phyloP scores from a whole-genome alignment of 2,888 invertebrate genomes.

The Oxystoma pomonae region DNA sequence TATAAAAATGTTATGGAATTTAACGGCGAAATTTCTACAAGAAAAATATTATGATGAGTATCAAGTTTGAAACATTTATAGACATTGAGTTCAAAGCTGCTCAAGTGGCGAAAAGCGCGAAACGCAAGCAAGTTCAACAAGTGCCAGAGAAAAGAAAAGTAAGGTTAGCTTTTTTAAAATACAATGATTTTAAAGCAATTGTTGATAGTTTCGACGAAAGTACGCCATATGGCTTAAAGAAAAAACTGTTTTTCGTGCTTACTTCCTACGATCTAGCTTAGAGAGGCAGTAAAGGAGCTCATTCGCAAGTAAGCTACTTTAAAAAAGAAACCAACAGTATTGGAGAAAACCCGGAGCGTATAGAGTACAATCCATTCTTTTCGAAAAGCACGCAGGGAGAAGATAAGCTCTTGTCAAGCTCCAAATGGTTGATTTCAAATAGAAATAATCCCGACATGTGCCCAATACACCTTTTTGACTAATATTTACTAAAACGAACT shows the following conservation, averaged over 20 bases:
- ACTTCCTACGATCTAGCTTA: background rate
- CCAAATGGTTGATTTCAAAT: no score
- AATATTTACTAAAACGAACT: background rate
- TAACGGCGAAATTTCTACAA: background rate
- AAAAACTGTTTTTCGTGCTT: background rate
- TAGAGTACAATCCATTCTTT: background rate
- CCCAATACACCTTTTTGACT: background rate
- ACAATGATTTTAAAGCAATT: background rate
- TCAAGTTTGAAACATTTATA: no score
- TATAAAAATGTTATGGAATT: background rate
- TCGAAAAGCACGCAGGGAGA: background rate
- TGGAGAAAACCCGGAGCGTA: background rate
- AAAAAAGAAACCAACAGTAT: background rate
- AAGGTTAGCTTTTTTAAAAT: background rate
- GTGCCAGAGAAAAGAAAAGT: background rate
- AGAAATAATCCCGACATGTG: no score
- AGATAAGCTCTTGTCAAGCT: background rate
- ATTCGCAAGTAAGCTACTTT: background rate
- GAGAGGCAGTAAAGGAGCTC: background rate
- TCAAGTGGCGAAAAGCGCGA: background rate
- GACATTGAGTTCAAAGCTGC: background rate
- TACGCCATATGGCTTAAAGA: background rate
- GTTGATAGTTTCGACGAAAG: background rate
- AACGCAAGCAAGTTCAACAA: background rate
- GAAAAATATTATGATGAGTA: background rate